Evolutionary conservation across 2,113 vertebrate genomes (phyloP).

Genomic region (Malaclemys terrapin): DNA sequence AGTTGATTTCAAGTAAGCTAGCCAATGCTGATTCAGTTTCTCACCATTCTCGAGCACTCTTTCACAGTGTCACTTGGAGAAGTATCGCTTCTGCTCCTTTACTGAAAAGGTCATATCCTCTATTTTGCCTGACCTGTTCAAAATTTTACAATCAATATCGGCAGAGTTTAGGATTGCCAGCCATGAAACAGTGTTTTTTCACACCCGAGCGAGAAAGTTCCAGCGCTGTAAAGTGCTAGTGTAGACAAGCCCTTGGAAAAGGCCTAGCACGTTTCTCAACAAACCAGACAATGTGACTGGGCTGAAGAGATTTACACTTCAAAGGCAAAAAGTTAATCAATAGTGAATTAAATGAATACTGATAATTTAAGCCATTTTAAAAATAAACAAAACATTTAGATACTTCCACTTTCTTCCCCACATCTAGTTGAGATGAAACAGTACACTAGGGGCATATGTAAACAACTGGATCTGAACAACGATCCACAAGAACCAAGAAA

Average conservation of each 20-base stretch:
- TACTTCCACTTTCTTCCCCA: background rate
- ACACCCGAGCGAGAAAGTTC: too few species aligned
- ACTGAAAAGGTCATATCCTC: too few species aligned
- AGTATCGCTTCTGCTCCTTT: too few species aligned
- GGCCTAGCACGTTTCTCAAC: background rate
- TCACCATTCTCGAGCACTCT: too few species aligned
- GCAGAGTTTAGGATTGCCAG: too few species aligned
- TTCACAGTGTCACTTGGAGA: too few species aligned
- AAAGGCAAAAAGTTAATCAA: constrained; percentile 17
- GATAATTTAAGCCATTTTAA: constrained; percentile 20
- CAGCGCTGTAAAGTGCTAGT: too few species aligned
- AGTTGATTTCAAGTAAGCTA: too few species aligned
- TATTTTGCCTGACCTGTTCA: too few species aligned
- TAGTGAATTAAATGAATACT: background rate
- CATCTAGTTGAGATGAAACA: background rate
- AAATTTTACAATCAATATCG: too few species aligned
- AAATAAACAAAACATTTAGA: constrained; percentile 25
- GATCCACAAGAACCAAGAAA: background rate
- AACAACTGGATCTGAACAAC: background rate
- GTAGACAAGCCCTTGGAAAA: too few species aligned
- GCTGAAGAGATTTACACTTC: background rate
- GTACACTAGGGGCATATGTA: background rate
- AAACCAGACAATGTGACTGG: background rate
- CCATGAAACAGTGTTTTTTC: background rate
- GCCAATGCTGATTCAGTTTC: too few species aligned